These are phyloP conservation scores for Gallinago solitaria DNA, from an alignment of 2,797 vertebrate species.

Conservation along the genomic window DNA sequence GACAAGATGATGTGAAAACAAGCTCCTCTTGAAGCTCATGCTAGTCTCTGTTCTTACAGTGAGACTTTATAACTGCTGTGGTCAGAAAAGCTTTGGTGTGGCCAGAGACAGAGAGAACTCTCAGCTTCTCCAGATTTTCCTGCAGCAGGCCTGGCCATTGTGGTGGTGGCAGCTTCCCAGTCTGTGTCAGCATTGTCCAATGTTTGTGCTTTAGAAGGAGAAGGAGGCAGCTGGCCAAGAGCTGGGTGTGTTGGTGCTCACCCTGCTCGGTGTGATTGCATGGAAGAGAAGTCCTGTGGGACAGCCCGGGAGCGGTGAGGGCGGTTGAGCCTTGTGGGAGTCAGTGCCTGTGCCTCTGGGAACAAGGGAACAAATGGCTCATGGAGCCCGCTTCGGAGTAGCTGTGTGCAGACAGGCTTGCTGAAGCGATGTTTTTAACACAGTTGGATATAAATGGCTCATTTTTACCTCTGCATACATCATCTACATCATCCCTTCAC, in stretches of 20 bases:
- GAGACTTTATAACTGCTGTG: background rate
- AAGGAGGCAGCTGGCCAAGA: background rate
- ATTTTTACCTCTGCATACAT: constrained; percentile 62
- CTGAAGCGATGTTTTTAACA: constrained; percentile 6
- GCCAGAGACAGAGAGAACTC: background rate
- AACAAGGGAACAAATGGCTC: background rate
- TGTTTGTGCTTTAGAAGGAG: background rate
- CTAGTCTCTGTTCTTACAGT: background rate
- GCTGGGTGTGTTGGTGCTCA: background rate
- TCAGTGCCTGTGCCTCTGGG: background rate
- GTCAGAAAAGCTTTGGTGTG: background rate
- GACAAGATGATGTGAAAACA: constrained; percentile 35
- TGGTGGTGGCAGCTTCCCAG: background rate
- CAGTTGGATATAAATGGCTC: constrained; percentile 30
- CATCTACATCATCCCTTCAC: constrained; percentile 48
- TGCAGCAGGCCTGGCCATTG: background rate
- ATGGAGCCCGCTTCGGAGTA: background rate
- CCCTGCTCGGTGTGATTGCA: background rate
- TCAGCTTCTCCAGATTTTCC: constrained; percentile 10
- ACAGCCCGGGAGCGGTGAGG: background rate
- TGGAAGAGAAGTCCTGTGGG: background rate
- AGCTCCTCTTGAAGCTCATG: background rate
- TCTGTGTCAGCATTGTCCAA: background rate
- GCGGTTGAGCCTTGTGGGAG: background rate
- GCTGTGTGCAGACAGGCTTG: background rate